Evolutionary conservation across 2,888 invertebrate genomes (phyloP).

Genomic region (Deroplatys truncata): DNA sequence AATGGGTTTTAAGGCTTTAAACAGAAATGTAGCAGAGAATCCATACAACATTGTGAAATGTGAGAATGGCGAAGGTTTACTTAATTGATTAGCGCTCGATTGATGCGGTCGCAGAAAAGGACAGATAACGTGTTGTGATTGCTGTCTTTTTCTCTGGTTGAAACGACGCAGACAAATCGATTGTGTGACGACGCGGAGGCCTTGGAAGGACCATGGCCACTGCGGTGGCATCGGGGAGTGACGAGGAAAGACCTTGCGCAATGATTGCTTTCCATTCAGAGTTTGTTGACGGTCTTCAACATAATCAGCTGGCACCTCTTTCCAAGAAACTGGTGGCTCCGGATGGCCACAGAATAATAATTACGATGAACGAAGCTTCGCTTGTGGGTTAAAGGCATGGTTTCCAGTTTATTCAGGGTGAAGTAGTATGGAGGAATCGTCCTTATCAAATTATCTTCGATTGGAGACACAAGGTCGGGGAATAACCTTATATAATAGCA

Average conservation of each 20-base stretch:
- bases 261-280: neutral
- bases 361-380: no score
- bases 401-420: no score
- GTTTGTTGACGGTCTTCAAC: neutral
- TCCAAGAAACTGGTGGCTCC: neutral
- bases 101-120: neutral
- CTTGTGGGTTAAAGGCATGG: no score
- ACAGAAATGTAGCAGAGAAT: no score
- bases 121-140: neutral
- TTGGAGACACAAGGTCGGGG: no score
- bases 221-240: neutral
- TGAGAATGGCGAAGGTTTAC: neutral
- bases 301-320: neutral
- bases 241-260: neutral
- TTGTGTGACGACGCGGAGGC: neutral
- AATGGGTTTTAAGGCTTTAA: no score
- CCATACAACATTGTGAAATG: neutral
- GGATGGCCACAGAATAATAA: no score
- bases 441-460: no score
- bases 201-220: neutral
- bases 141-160: neutral
- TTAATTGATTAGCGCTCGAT: neutral
- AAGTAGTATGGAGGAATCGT: no score
- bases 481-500: no score
- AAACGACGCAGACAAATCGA: neutral